Base-by-base conservation (phyloP, 2,113 vertebrate species). In the Furnarius figulus region DNA sequence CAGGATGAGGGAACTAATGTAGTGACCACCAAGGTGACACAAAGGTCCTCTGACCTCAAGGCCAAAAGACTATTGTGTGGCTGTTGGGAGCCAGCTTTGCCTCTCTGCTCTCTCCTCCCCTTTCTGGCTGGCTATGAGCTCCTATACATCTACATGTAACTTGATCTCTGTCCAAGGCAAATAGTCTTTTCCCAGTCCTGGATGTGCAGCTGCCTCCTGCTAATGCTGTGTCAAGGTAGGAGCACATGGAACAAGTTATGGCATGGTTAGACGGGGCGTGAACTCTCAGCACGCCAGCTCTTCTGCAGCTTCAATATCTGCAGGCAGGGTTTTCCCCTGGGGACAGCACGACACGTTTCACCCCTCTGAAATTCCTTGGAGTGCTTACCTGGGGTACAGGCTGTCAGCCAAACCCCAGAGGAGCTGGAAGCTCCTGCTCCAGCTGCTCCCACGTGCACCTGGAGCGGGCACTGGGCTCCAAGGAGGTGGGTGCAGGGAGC, bases 391-490 rank as follows among this genome's bases (percentile, higher is more conserved):
- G 68, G 37, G 65, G 46, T 17, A 2, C 17, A 4, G 39, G 10
- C 52, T 9, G 2, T 8, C 2, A 0, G 87, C 23, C 12, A 22
- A 65, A 56, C 31, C 39, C 47, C 77, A 7, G n/a, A 77, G 55
- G 55, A 76, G 70, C 40, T n/a, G 42, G n/a, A 20, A 30, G 55
- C 35, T 83, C 13, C 1, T n/a, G 80, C 44, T 53, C 33, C 6
- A 33, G 65, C 53, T 27, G 55, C 39, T 62, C 62, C 78, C 3
- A 6, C 0, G 0, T 1, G 23, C 0, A 1, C 40, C 61, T 2
- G 0, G 22, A 33, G 66, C 3, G 35, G 50, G 62, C 8, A 44
- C 65, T n/a, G 67, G 67, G 55, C 30, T 53, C 3, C 0, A 1
- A 2, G 9, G 46, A 53, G 66, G 42, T 8, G 62, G 27, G 27